Evolutionary conservation across 2,888 invertebrate genomes (phyloP).

Genomic region (Agriopis leucophaearia): DNA sequence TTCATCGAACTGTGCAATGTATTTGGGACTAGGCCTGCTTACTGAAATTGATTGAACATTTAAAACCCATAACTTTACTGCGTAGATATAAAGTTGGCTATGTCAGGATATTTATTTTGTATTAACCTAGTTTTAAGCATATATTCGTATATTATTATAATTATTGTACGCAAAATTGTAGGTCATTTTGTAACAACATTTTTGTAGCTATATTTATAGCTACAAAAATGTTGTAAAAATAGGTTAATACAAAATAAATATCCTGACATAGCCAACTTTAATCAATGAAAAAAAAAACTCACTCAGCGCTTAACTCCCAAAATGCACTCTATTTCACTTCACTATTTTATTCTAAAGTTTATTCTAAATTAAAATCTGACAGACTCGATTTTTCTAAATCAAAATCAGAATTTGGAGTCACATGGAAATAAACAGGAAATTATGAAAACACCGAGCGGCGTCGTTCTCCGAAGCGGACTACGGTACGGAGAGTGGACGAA

Average conservation of each 20-base stretch:
- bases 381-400: neutral
- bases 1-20: too few species aligned
- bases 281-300: slow-evolving; percentile 8
- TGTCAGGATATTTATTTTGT: too few species aligned
- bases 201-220: too few species aligned
- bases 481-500: slow-evolving; percentile 25
- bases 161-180: too few species aligned
- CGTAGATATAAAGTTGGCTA: too few species aligned
- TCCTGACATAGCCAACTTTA: neutral
- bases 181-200: too few species aligned
- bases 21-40: too few species aligned
- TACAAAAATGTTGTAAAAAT: neutral
- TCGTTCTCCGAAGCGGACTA: slow-evolving; percentile 13
- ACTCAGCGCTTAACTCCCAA: slow-evolving; percentile 9
- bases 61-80: too few species aligned
- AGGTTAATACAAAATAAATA: neutral
- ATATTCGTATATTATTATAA: too few species aligned
- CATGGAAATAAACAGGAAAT: slow-evolving; percentile 35
- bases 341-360: slow-evolving; percentile 12
- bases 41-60: too few species aligned
- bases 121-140: too few species aligned
- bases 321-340: slow-evolving; percentile 20
- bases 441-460: slow-evolving; percentile 18
- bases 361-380: slow-evolving; percentile 1
- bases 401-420: slow-evolving; percentile 16